A percentile compares a stretch with the other conserved stretches of the same genome.
phyloP scores from a whole-genome alignment of 2,113 vertebrate genomes.

The Thamnaconus septentrionalis region DNA sequence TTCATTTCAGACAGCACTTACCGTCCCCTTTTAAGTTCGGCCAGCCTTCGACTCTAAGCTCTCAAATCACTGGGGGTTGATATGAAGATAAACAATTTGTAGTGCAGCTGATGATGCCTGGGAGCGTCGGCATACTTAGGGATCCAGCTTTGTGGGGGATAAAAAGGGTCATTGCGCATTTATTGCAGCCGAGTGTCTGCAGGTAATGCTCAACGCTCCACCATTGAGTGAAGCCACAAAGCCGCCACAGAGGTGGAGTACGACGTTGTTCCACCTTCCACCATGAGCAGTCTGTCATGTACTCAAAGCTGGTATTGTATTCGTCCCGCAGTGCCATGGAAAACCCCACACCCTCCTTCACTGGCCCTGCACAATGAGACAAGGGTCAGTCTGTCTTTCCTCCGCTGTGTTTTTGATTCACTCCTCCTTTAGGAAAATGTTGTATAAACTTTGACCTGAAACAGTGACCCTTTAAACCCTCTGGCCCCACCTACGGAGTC shows the following conservation, averaged over 20 bases:
- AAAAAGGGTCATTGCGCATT: conserved; percentile 5
- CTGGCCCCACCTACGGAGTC: conserved; percentile 21
- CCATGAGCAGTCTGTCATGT: conserved; percentile 34
- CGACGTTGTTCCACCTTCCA: conserved; percentile 31
- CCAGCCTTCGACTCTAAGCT: conserved; percentile 50
- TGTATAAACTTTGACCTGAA: conserved; percentile 65
- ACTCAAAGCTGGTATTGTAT: conserved; percentile 71
- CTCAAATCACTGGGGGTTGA: conserved; percentile 50
- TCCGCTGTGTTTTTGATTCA: conserved; percentile 59
- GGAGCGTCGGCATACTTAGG: conserved; percentile 30
- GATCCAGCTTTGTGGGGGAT: not conserved
- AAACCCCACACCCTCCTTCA: conserved; percentile 51
- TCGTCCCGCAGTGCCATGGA: conserved; percentile 37
- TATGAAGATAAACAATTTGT: conserved; percentile 55
- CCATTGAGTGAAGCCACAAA: conserved; percentile 34
- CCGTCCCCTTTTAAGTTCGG: conserved; percentile 60
- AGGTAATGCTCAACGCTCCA: conserved; percentile 34
- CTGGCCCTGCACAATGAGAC: conserved; percentile 51
- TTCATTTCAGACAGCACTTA: conserved; percentile 65
- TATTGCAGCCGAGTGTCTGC: conserved; percentile 3
- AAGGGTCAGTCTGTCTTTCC: conserved; percentile 66
- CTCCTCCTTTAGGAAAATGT: conserved; percentile 64
- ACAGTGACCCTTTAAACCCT: conserved; percentile 48
- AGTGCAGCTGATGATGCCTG: conserved; percentile 24
- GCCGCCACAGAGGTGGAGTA: conserved; percentile 42